These are phyloP conservation scores for Cryptocephalus moraei DNA, from an alignment of 2,888 invertebrate species.

Conservation along the genomic window DNA sequence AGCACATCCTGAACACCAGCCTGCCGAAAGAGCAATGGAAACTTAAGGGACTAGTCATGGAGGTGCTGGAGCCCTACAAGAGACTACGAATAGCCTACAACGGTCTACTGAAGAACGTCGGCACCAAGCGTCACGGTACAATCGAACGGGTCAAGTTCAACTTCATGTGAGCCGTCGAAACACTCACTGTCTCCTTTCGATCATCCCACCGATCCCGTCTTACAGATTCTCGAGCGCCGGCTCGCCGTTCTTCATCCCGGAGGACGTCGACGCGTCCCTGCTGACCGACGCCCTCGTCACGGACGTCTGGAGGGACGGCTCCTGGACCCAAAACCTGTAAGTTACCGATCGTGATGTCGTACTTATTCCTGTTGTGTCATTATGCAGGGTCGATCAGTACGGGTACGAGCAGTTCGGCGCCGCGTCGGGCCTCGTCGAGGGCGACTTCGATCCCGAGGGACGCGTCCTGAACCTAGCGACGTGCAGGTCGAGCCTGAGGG, in stretches of 20 bases:
- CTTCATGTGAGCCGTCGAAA: constrained; percentile 44
- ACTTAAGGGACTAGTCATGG: constrained; percentile 50
- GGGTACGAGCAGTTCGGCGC: constrained; percentile 57
- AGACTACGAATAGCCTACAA: constrained; percentile 58
- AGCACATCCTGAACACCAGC: constrained; percentile 5
- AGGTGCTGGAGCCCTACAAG: constrained; percentile 49
- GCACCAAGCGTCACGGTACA: constrained; percentile 25
- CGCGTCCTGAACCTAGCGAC: constrained; percentile 41
- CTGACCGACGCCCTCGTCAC: constrained; percentile 46
- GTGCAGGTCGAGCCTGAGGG: constrained; percentile 28
- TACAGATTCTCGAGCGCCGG: constrained; percentile 48
- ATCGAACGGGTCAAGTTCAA: constrained; percentile 44
- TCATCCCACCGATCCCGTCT: constrained; percentile 6
- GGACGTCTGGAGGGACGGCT: constrained; percentile 47
- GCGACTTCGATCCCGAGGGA: constrained; percentile 36
- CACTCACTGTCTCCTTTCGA: not conserved
- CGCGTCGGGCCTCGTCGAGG: constrained; percentile 46
- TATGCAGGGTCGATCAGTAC: constrained; percentile 25
- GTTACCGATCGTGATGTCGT: constrained; percentile 7
- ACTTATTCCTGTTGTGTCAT: not conserved
- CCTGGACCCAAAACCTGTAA: constrained; percentile 49
- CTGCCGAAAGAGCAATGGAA: constrained; percentile 43
- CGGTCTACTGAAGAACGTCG: constrained; percentile 48
- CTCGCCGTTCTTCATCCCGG: constrained; percentile 41
- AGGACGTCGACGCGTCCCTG: constrained; percentile 45